Evolutionary conservation across 2,888 invertebrate species (phyloP).

Genomic region (Eupithecia exiguata): DNA sequence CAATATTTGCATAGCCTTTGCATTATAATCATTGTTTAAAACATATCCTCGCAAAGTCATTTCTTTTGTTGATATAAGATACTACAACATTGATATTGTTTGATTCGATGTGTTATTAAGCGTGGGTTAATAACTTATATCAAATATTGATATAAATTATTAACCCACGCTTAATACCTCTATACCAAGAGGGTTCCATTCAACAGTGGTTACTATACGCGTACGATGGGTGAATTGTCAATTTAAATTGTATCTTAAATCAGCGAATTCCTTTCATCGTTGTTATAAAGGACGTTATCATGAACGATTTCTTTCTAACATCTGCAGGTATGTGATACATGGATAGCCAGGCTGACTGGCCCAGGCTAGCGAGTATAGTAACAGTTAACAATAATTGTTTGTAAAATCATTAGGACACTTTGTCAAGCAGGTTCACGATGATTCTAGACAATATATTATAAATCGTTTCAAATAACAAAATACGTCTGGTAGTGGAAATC

Average conservation of each 20-base stretch:
- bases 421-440: not conserved
- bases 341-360: not conserved
- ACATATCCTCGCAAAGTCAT: not conserved
- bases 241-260: not conserved
- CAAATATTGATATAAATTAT: too few relatives aligned
- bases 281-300: not conserved
- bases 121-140: not conserved
- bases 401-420: not conserved
- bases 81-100: constrained; percentile 27
- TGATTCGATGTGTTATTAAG: constrained; percentile 1
- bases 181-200: not conserved
- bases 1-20: constrained; percentile 42
- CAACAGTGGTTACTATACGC: not conserved
- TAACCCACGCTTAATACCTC: too few relatives aligned
- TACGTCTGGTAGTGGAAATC: not conserved
- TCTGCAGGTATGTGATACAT: too few relatives aligned
- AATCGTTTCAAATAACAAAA: not conserved
- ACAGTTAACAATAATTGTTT: not conserved
- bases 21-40: constrained; percentile 10
- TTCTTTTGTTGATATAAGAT: constrained; percentile 18
- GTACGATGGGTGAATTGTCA: not conserved
- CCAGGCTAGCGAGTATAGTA: too few relatives aligned
- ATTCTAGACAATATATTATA: not conserved
- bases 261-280: not conserved
- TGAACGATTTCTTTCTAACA: not conserved